These are phyloP conservation scores for Plecturocebus donacophilus DNA, from an alignment of 2,113 vertebrate species.

Conservation along the genomic window DNA sequence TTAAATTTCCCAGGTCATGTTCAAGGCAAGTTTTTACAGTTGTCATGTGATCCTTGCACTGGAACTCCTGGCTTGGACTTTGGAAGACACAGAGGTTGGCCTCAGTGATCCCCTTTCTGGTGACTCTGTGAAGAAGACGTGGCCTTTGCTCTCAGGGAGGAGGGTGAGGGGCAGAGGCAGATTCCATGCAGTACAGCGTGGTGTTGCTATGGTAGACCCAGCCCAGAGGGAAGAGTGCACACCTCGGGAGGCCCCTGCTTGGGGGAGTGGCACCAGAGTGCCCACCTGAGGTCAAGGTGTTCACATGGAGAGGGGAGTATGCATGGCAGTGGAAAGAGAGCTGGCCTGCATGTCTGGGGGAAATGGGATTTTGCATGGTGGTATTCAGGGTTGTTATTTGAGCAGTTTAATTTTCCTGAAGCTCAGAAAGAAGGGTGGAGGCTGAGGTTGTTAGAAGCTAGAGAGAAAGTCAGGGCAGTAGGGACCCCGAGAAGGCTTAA, in stretches of 20 bases:
- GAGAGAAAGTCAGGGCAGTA: neutral
- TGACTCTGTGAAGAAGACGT: accelerated
- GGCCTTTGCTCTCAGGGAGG: too few species aligned
- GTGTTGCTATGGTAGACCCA: neutral
- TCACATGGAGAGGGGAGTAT: accelerated
- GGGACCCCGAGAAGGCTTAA: neutral
- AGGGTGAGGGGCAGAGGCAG: neutral
- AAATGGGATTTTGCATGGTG: neutral
- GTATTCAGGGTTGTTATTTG: neutral
- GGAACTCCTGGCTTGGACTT: neutral
- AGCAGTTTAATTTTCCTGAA: neutral
- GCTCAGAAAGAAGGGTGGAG: neutral
- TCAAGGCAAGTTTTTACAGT: neutral
- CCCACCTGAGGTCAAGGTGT: neutral
- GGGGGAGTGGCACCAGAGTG: too few species aligned
- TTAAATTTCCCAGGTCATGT: neutral
- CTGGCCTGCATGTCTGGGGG: accelerated
- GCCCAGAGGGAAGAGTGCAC: neutral
- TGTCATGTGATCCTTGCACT: too few species aligned
- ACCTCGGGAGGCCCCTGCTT: neutral
- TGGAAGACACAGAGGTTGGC: neutral
- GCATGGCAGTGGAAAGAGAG: neutral
- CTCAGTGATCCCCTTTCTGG: neutral
- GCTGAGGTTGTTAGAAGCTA: too few species aligned
- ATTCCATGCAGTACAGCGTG: too few species aligned